These are phyloP conservation scores for Parapsyche elsis DNA, from an alignment of 1,140 invertebrate species.

Conservation along the genomic window DNA sequence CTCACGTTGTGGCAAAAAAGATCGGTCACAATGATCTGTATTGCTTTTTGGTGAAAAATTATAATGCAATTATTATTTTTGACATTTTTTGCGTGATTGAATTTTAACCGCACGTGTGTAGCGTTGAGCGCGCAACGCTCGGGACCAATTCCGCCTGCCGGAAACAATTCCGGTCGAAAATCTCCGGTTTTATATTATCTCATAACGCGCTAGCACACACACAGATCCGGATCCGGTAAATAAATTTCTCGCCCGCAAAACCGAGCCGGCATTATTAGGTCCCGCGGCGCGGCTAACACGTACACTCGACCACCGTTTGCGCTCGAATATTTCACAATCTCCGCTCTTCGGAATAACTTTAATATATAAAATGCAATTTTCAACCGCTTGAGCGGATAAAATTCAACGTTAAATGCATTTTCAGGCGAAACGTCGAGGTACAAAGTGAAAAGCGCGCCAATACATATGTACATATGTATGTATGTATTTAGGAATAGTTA, in stretches of 20 bases:
- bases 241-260: constrained; percentile 38
- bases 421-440: neutral
- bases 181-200: constrained; percentile 42
- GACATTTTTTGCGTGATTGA: neutral
- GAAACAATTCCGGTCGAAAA: constrained; percentile 32
- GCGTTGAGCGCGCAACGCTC: too few species aligned
- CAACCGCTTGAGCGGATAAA: neutral
- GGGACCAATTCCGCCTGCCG: neutral
- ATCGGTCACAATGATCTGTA: too few species aligned
- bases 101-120: neutral
- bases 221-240: constrained; percentile 26
- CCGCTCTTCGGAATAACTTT: neutral
- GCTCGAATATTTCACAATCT: neutral
- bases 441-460: too few species aligned
- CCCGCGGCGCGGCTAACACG: constrained; percentile 29
- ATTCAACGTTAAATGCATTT: neutral
- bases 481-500: too few species aligned
- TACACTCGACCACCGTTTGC: neutral
- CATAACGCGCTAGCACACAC: constrained; percentile 3
- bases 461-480: too few species aligned
- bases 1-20: too few species aligned
- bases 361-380: neutral
- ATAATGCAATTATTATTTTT: too few species aligned
- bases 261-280: constrained; percentile 37
- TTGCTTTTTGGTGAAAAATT: too few species aligned